Evolutionary conservation across 2,888 invertebrate species (phyloP).

Genomic region (Xylophagus ater): DNA sequence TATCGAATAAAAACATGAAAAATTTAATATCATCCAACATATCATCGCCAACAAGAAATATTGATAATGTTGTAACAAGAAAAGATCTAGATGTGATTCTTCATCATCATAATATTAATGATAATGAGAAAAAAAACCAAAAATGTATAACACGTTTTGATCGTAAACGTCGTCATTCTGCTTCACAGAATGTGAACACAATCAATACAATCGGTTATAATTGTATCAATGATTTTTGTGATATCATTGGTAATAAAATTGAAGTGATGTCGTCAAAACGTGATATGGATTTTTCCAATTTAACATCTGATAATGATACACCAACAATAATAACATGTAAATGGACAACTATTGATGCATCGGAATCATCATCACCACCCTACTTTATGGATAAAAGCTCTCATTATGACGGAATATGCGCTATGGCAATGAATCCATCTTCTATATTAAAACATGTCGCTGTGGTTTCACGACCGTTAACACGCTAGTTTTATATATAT

Average conservation of each 20-base stretch:
- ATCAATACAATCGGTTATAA: constrained; percentile 22
- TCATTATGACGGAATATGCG: constrained; percentile 16
- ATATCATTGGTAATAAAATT: constrained; percentile 11
- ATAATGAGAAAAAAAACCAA: constrained; percentile 5
- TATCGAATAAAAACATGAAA: constrained; percentile 18
- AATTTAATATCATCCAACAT: constrained; percentile 17
- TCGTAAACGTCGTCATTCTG: constrained; percentile 50
- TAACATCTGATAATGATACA: constrained; percentile 8
- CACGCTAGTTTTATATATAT: constrained; percentile 23
- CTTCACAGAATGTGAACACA: constrained; percentile 31
- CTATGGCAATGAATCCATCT: constrained; percentile 21
- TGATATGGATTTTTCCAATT: constrained; percentile 12
- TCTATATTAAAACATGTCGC: constrained; percentile 30
- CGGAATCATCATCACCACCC: constrained; percentile 19
- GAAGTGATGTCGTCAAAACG: constrained; percentile 14
- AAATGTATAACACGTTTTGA: constrained; percentile 38
- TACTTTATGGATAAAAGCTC: constrained; percentile 27
- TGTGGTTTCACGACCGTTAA: constrained; percentile 29
- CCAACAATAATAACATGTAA: constrained; percentile 30
- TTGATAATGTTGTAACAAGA: background rate
- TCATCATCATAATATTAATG: background rate
- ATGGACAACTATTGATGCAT: constrained; percentile 24
- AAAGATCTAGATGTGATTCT: constrained; percentile 1
- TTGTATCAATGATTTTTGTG: constrained; percentile 17
- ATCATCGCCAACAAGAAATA: constrained; percentile 1